Evolutionary conservation across 2,888 invertebrate genomes (phyloP), one percentile per base, ranked within the genome.

Genomic region (Napeogenes inachia): DNA sequence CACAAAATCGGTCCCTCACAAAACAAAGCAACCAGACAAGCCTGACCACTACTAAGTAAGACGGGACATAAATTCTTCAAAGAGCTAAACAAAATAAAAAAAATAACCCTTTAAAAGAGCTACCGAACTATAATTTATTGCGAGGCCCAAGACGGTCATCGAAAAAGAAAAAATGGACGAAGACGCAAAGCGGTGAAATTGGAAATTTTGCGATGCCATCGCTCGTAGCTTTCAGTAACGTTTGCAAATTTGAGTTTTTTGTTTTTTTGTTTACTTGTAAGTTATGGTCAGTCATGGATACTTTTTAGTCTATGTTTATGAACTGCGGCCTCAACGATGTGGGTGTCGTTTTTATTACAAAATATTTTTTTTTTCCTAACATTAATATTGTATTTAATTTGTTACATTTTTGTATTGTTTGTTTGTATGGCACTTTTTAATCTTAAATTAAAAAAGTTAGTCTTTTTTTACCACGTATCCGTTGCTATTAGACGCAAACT

Each of bases 71-170:
- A 90, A 90, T 90, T 89, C 89, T 89, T 90, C 90, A 89, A 85
- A 83, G 84, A 80, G 75, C 81, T 86, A 85, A 88, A 85, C 81
- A 83, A 87, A 89, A 84, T 82, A 88, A 89, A 73, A 84, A 81
- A 78, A 75, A 85, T 50, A 83, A 79, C 82, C 87, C 87, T 88
- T 89, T 88, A 87, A 82, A 78, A 85, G 88, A 83, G 90, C 90
- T 90, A 89, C 90, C 90, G 90, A 90, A 90, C 89, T 89, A 89
- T 90, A 90, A 90, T 89, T 89, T 90, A 90, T 90, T 88, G 82
- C 79, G 82, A 77, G 79, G 69, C 71, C 75, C 68, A 73, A 82
- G 84, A 81, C 83, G 84, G 81, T 81, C 83, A 82, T 82, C 80
- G 84, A 79, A 83, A 82, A 81, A 78, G 71, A 73, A 73, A 78